A percentile compares a stretch with the other conserved stretches of the same genome.
Evolutionary conservation across 2,888 invertebrate species (phyloP).

Genomic region (Metopia argyrocephala): DNA sequence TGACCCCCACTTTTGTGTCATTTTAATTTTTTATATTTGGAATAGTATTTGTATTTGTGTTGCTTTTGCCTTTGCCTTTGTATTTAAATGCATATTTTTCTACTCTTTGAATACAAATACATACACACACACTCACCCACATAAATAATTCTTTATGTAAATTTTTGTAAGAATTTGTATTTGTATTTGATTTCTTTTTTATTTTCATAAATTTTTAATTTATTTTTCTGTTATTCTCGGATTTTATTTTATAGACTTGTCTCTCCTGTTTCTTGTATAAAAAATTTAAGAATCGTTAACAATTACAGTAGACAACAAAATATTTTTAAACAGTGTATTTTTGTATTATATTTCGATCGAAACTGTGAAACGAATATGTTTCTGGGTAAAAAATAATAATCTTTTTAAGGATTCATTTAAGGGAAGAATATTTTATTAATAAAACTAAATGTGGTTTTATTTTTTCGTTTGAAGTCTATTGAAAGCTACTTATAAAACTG

Average conservation of each 20-base stretch:
- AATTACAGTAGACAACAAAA: too few relatives aligned
- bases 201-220: too few relatives aligned
- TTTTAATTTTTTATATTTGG: slow-evolving; percentile 8
- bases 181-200: background rate
- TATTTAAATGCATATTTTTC: background rate
- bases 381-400: too few relatives aligned
- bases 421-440: too few relatives aligned
- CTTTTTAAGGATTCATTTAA: too few relatives aligned
- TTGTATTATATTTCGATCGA: too few relatives aligned
- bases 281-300: too few relatives aligned
- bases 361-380: too few relatives aligned
- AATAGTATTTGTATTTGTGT: background rate
- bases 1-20: slow-evolving; percentile 52
- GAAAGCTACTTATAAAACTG: too few relatives aligned
- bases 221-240: background rate
- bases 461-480: too few relatives aligned
- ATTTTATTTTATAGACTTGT: background rate
- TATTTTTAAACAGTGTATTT: too few relatives aligned
- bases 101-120: background rate
- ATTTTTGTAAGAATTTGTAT: background rate
- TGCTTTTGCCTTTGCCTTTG: background rate
- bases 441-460: too few relatives aligned
- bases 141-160: background rate
- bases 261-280: background rate
- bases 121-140: background rate